phyloP scores from a whole-genome alignment of 1,140 invertebrate species.

The Teleopsis dalmanni region DNA sequence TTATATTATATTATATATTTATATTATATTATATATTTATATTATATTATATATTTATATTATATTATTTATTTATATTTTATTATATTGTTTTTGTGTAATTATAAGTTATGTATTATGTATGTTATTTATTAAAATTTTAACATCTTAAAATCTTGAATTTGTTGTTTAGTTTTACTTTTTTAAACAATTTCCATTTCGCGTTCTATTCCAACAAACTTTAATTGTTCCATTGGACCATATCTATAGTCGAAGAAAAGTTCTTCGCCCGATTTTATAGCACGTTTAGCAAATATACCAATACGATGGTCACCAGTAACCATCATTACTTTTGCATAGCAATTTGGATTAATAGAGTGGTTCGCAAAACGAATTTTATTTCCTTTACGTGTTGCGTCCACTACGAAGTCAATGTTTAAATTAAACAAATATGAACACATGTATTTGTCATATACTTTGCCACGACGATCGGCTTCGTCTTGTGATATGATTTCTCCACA shows the following conservation, averaged over 20 bases:
- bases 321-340: conserved; percentile 99
- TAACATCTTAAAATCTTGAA: too few species aligned
- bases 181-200: conserved; percentile 87
- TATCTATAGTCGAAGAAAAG: conserved; percentile 95
- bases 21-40: too few species aligned
- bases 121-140: too few species aligned
- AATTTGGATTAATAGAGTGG: conserved; percentile 99
- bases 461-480: conserved; percentile 96
- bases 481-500: conserved; percentile 98
- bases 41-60: too few species aligned
- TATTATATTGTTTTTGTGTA: too few species aligned
- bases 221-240: conserved; percentile 94
- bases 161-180: not conserved
- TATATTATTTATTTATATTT: too few species aligned
- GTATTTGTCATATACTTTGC: conserved; percentile 99
- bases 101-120: too few species aligned
- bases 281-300: conserved; percentile 96
- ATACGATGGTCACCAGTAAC: conserved; percentile 99
- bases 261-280: conserved; percentile 95
- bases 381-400: conserved; percentile 97
- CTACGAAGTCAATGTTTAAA: conserved; percentile 97
- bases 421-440: conserved; percentile 99
- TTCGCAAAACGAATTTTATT: conserved; percentile 99
- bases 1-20: too few species aligned
- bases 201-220: conserved; percentile 95